A percentile compares a stretch with the other conserved stretches of the same genome.
Conservation (phyloP, 2,888 invertebrate species). For the Rhorus exstirpatorius region DNA sequence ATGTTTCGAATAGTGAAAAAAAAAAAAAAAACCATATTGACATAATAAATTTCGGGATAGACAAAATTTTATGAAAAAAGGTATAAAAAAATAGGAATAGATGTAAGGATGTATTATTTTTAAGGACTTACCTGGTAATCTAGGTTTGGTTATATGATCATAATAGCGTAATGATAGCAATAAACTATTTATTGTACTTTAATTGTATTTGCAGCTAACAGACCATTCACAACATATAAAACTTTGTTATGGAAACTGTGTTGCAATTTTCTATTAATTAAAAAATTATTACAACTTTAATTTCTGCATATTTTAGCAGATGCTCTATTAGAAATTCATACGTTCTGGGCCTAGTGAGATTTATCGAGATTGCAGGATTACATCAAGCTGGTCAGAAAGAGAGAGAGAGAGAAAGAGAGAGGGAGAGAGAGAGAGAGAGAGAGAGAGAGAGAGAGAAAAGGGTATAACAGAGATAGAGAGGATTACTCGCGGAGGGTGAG, state of each 20-base stretch:
- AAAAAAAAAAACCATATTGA: too few relatives aligned
- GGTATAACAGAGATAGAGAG: slow-evolving; percentile 40
- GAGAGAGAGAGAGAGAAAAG: slow-evolving; percentile 20
- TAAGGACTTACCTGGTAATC: too few relatives aligned
- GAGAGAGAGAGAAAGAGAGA: slow-evolving; percentile 44
- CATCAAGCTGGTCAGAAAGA: slow-evolving; percentile 73
- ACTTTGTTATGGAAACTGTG: not conserved
- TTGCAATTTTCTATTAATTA: slow-evolving; percentile 28
- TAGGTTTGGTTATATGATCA: too few relatives aligned
- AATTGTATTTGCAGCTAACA: too few relatives aligned
- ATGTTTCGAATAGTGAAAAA: too few relatives aligned
- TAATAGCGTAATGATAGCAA: too few relatives aligned
- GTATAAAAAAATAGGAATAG: too few relatives aligned
- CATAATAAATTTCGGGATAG: too few relatives aligned
- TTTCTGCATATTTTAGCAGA: slow-evolving; percentile 2
- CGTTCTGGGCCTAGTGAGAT: slow-evolving; percentile 50
- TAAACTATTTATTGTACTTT: too few relatives aligned
- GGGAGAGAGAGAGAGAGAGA: slow-evolving; percentile 43
- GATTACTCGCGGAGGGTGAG: slow-evolving; percentile 62
- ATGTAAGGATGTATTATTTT: too few relatives aligned
- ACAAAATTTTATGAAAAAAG: too few relatives aligned
- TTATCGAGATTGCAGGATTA: slow-evolving; percentile 67
- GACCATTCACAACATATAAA: not conserved
- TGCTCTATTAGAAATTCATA: slow-evolving; percentile 53
- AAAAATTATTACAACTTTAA: not conserved